Evolutionary conservation across 2,113 vertebrate species (phyloP), one percentile per base, ranked within the genome.

Genomic region (Aleadryas rufinucha): DNA sequence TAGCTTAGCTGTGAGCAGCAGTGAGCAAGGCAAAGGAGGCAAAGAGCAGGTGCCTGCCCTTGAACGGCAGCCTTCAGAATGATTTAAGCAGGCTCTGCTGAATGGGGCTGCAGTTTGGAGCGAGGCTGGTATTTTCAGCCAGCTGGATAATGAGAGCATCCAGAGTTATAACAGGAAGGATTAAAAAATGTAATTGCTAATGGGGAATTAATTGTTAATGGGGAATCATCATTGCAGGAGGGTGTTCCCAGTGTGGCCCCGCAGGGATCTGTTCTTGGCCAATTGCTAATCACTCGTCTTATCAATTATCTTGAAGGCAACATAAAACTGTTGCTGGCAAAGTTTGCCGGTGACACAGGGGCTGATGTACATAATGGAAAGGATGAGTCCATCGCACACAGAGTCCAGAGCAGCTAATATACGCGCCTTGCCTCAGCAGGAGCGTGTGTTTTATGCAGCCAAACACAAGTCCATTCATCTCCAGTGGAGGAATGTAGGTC

Each of bases 101-200:
- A 94, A 91, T 1, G 3, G 31, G 69, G 21, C 69, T 82, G 52
- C 56, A 75, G 54, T 76, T 64, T 45, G 65, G 72, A 95, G 45
- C 0, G 1, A 95, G 76, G 42, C 44, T 81, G 75, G 56, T 93
- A 64, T 86, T 84, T 76, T 78, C 68, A 90, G 75, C 56, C 85
- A 90, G 85, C 59, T 92, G 92, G 76, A 56, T 94, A 93, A 94
- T 47, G 54, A 92, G 9, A 93, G 44, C 60, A 84, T 71, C 82
- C 93, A 77, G 88, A 86, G n/a, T 78, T 94, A 26, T 23, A 93
- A 72, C 65, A 94, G 82, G 60, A 88, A 94, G 69, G 56, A 93
- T 93, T 89, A 90, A 94, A 96, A 97, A 87, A 81, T 54, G 57
- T 74, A 90, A 97, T 75, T 77, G 68, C 92, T 96, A 96, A 96